These are phyloP conservation scores for Bos indicus DNA, from an alignment of 2,113 vertebrate species.

Conservation along the genomic window DNA sequence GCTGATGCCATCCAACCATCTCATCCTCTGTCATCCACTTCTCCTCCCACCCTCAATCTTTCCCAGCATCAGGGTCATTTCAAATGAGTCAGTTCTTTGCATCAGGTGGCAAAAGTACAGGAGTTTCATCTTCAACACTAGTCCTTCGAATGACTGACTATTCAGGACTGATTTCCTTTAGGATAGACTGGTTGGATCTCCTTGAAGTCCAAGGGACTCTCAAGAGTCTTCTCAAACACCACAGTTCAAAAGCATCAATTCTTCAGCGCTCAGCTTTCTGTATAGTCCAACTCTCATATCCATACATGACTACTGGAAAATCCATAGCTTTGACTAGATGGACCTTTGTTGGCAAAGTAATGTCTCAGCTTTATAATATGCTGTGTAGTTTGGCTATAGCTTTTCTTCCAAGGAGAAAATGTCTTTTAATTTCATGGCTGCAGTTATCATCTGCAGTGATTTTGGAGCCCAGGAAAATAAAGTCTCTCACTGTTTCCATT, in stretches of 20 bases:
- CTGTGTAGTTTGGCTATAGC: neutral
- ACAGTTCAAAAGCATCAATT: neutral
- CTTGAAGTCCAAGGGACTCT: neutral
- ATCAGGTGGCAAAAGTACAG: neutral
- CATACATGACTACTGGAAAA: neutral
- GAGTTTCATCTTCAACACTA: neutral
- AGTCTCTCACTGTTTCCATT: neutral
- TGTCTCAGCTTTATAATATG: neutral
- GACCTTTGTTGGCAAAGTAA: neutral
- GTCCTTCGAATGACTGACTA: neutral
- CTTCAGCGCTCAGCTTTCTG: fast-evolving
- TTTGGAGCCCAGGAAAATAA: neutral
- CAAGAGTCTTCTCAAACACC: neutral
- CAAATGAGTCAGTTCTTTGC: neutral
- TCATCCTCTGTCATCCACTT: neutral
- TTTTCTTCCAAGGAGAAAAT: neutral
- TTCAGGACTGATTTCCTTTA: neutral
- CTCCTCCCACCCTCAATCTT: neutral
- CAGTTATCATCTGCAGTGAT: neutral
- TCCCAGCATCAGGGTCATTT: neutral
- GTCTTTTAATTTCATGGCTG: neutral
- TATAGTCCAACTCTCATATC: neutral
- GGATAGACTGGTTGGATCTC: neutral
- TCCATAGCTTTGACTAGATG: neutral
- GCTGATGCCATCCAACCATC: neutral